These are phyloP conservation scores for Miltochrista miniata DNA, from an alignment of 2,888 invertebrate genomes.

Conservation along the genomic window DNA sequence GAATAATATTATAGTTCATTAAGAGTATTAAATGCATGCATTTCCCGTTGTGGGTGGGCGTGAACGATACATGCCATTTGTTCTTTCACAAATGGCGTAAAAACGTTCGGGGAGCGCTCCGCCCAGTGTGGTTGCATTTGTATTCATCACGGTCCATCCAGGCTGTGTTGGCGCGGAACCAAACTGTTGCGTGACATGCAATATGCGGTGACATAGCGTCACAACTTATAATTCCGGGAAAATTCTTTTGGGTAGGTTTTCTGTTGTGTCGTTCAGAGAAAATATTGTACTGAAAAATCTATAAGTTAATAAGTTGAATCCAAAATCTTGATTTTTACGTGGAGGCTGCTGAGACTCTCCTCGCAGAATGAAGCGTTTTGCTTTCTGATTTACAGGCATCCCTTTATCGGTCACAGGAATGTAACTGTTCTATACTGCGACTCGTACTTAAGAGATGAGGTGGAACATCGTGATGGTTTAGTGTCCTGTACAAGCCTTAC, in stretches of 20 bases:
- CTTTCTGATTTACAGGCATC: too few relatives aligned
- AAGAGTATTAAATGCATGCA: constrained; percentile 51
- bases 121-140: constrained; percentile 52
- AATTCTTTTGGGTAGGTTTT: background rate
- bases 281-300: too few relatives aligned
- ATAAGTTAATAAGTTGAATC: too few relatives aligned
- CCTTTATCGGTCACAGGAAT: too few relatives aligned
- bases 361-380: too few relatives aligned
- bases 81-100: constrained; percentile 57
- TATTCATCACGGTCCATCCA: constrained; percentile 49
- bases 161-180: constrained; percentile 46
- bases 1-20: constrained; percentile 40
- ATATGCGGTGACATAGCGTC: constrained; percentile 37
- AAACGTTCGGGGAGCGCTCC: constrained; percentile 49
- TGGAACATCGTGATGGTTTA: too few relatives aligned
- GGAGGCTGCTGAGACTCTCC: too few relatives aligned
- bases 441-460: too few relatives aligned
- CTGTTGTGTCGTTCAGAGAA: background rate
- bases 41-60: constrained; percentile 52
- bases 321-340: too few relatives aligned
- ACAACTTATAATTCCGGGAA: constrained; percentile 20
- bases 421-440: too few relatives aligned
- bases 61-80: constrained; percentile 53
- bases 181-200: constrained; percentile 58
- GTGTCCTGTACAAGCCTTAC: too few relatives aligned